Base-by-base conservation (phyloP, 2,888 invertebrate genomes). In the Anticlea derivata region DNA sequence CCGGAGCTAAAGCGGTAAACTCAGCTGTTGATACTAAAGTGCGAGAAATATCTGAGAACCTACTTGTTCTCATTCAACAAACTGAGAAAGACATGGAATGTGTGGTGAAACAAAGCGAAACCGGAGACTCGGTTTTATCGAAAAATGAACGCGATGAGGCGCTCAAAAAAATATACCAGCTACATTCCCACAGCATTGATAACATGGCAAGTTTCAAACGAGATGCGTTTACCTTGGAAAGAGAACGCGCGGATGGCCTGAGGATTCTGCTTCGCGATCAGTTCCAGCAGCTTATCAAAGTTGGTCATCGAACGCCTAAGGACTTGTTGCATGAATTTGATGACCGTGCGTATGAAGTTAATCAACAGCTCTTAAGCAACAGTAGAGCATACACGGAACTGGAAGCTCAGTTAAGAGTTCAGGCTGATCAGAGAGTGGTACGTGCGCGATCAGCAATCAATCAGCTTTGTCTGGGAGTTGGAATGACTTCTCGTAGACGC, bases 331-430 rank as follows among this genome's bases (percentile, higher is more conserved):
- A 84, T 38, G 78, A 84, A 33, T 86, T 87, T 54, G 87, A 88
- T 66, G 72, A 79, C 39, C 73, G 65, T 12, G 75, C 77, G n/a
- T 85, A 81, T 57, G 80, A 80, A 43, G 72, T 83, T 3, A 88
- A 88, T 63, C 83, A 87, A 55, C 87, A 88, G 57, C 61, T 87
- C 29, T 44, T 87, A 12, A 84, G 84, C 62, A 89, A 89, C 57
- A 68, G 54, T 5, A 73, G 81, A 58, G 82, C 83, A 5, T 85
- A 80, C 55, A 55, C 61, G 1, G 82, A 86, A 45, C 60, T 88
- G 30, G 83, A 83, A 56, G 74, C 70, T 8, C 73, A 78, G 44
- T 62, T 88, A 50, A 70, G 68, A 17, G 54, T 65, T 26, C 75
- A 83, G 48, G 75, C 78, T 1, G 77, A 82, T 43, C 75, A 77